These are phyloP conservation scores for Biston stratarius DNA, from an alignment of 2,888 invertebrate genomes.

Conservation along the genomic window DNA sequence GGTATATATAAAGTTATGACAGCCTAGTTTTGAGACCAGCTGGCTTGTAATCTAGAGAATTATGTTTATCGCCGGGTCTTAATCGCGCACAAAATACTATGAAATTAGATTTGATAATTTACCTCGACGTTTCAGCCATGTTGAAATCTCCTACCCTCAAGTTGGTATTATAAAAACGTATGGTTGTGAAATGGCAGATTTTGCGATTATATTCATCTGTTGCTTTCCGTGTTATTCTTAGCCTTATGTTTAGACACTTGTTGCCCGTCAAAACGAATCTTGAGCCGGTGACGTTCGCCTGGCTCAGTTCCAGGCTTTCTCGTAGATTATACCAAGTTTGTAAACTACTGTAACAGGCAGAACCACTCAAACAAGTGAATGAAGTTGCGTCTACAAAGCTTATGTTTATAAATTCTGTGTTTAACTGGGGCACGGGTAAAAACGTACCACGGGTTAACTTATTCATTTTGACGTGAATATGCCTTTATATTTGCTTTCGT, in stretches of 20 bases:
- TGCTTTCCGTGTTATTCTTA: not conserved
- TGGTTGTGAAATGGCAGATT: not conserved
- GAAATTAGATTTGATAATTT: too few species aligned
- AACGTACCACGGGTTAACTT: too few species aligned
- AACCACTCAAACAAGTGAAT: not conserved
- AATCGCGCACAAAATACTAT: too few species aligned
- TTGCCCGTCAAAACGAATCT: slow-evolving; percentile 5
- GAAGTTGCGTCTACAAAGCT: not conserved
- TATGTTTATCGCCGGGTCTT: too few species aligned
- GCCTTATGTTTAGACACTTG: not conserved
- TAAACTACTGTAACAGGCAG: not conserved
- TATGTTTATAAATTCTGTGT: not conserved
- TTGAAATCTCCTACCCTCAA: too few species aligned
- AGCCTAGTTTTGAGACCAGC: too few species aligned
- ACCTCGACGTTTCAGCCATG: too few species aligned
- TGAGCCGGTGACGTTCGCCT: not conserved
- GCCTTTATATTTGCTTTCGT: not conserved
- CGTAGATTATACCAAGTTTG: not conserved
- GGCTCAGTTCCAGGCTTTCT: not conserved
- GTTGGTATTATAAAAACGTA: too few species aligned
- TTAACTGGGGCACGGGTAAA: not conserved
- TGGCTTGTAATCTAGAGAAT: too few species aligned
- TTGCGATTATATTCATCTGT: too few species aligned
- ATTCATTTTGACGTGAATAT: not conserved
- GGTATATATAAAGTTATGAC: too few species aligned